These are phyloP conservation scores for Zelostemma sp. DNA, from an alignment of 1,140 invertebrate species.

Conservation along the genomic window DNA sequence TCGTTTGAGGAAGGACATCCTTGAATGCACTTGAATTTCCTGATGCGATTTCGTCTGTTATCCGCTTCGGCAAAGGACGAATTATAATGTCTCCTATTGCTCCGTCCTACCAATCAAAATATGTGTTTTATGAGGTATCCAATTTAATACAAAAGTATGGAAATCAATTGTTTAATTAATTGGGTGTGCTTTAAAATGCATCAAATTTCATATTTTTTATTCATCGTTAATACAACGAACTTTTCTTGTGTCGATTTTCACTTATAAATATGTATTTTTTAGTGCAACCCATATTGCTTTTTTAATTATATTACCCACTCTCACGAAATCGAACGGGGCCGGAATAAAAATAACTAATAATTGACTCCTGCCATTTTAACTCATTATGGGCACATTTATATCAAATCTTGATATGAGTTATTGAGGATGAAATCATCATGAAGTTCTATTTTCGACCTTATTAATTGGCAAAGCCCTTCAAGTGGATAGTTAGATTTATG, in stretches of 20 bases:
- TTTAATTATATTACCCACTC: neutral
- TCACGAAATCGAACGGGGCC: too few species aligned
- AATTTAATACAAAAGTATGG: neutral
- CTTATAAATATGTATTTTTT: neutral
- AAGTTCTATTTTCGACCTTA: too few species aligned
- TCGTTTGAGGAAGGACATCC: too few species aligned
- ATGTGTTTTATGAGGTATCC: neutral
- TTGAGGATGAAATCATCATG: too few species aligned
- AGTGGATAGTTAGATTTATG: too few species aligned
- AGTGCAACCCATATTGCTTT: neutral
- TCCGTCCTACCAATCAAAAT: slow-evolving; percentile 45
- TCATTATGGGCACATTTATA: too few species aligned
- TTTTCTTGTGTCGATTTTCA: too few species aligned
- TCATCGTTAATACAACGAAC: neutral
- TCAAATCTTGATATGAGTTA: too few species aligned
- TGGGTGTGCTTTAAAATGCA: slow-evolving; percentile 2
- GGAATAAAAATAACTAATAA: too few species aligned
- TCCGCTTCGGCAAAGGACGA: slow-evolving; percentile 43
- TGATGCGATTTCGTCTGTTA: slow-evolving; percentile 25
- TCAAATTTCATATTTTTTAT: neutral
- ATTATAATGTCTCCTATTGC: slow-evolving; percentile 44
- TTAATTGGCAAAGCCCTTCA: too few species aligned
- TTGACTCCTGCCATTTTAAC: too few species aligned
- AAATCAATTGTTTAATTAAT: slow-evolving; percentile 12
- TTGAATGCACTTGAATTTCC: too few species aligned